A percentile compares a stretch with the other conserved stretches of the same genome.
phyloP scores from a whole-genome alignment of 2,888 invertebrate genomes.

The Miltochrista miniata region DNA sequence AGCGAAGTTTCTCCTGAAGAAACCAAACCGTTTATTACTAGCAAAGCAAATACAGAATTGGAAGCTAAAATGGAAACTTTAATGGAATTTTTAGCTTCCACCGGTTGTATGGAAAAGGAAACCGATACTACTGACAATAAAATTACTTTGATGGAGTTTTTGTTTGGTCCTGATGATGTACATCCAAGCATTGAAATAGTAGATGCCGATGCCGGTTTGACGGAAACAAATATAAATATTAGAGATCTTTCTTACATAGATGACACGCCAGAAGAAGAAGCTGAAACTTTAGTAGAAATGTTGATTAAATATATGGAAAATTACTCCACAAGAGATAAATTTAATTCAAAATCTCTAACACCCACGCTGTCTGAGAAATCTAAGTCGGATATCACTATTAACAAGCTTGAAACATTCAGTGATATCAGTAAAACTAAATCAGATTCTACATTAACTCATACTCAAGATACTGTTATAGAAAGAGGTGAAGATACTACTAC shows the following conservation, averaged over 20 bases:
- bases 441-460: conserved; percentile 74
- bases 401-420: conserved; percentile 70
- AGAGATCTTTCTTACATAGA: conserved; percentile 73
- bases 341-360: conserved; percentile 59
- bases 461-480: conserved; percentile 76
- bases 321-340: conserved; percentile 60
- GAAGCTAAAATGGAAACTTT: conserved; percentile 80
- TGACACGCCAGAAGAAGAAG: conserved; percentile 74
- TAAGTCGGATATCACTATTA: conserved; percentile 76
- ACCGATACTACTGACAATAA: conserved; percentile 63
- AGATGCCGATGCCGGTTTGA: conserved; percentile 54
- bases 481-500: conserved; percentile 48
- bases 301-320: conserved; percentile 76
- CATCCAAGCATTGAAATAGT: conserved; percentile 64
- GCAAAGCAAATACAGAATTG: conserved; percentile 66
- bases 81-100: conserved; percentile 74
- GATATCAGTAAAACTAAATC: conserved; percentile 79
- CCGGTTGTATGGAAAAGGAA: conserved; percentile 70
- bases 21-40: conserved; percentile 52
- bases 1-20: conserved; percentile 67
- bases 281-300: conserved; percentile 73
- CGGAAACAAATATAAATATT: conserved; percentile 69
- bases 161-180: conserved; percentile 70
- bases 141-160: conserved; percentile 77
- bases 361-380: conserved; percentile 75